phyloP scores from a whole-genome alignment of 2,113 vertebrate genomes.

The Columba janthina region DNA sequence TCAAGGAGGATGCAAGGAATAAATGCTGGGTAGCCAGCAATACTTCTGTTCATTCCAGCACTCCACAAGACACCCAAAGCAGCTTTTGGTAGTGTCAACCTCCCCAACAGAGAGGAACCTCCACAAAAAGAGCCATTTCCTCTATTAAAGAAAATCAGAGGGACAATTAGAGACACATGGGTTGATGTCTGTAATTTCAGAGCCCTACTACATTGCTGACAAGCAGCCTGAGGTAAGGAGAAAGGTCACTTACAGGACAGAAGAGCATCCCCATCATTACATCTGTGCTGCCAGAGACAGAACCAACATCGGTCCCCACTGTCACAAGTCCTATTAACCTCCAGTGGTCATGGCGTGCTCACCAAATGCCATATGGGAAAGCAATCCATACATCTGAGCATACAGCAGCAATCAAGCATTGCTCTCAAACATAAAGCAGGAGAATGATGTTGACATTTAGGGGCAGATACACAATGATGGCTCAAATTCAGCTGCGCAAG shows the following conservation, averaged over 20 bases:
- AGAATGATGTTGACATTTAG: background rate
- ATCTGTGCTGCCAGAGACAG: rapidly evolving
- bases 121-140: background rate
- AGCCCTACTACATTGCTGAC: background rate
- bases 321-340: background rate
- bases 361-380: background rate
- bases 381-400: background rate
- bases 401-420: background rate
- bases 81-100: background rate
- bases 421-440: background rate
- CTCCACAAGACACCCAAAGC: background rate
- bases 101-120: background rate
- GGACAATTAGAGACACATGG: background rate
- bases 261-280: background rate
- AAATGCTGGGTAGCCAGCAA: background rate
- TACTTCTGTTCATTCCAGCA: background rate
- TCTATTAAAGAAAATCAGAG: conserved; percentile 7
- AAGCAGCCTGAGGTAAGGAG: background rate
- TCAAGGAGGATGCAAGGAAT: conserved; percentile 11
- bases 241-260: background rate
- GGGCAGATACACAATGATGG: background rate
- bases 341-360: background rate
- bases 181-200: background rate
- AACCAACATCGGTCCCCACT: background rate
- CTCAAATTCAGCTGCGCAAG: background rate